Evolutionary conservation across 1,140 invertebrate species (phyloP), one percentile per base, ranked within the genome.

Genomic region (Hyles vespertilio): DNA sequence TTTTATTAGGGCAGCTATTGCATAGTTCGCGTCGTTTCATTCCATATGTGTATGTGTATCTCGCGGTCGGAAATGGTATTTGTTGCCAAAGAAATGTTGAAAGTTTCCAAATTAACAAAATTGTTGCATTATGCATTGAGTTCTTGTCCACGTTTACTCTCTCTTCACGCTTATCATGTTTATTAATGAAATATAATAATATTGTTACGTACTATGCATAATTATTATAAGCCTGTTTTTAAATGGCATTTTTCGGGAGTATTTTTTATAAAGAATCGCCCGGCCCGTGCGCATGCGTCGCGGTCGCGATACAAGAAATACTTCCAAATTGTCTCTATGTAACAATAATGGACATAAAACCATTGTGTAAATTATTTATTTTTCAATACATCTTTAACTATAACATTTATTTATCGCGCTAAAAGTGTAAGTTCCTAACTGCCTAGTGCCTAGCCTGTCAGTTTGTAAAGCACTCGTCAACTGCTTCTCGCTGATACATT

Each of bases 391-490:
- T 74, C 51, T 72, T 58, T 69, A 63, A 65, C 72, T 60, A 67
- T 74, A 74, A 78, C 62, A 55, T 77, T 78, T 84, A 83, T 84
- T 85, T 84, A 84, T 82, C 77, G 65, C 70, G 70, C 74, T 83
- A 79, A 83, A 84, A 76, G 80, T 80, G 72, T 83, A 86, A 87
- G 85, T 88, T 88, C 85, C 85, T 88, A 88, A 84, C 76, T 59
- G 36, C 36, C 36, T 77, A 85, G 79, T 40, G 36, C 36, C 79
- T 84, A 84, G 81, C 77, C 83, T 77, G 77, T 81, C 72, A 79
- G 36, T 74, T 74, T 75, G 73, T 74, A 76, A 75, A 80, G 65
- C 67, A 65, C 56, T 56, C 65, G 58, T 67, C 73, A 69, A 67
- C 51, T 70, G 69, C 70, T 72, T 65, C 46, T 58, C 53, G 71